Evolutionary conservation across 2,797 vertebrate genomes (phyloP), one percentile per base, ranked within the genome.

Genomic region (Emydoidea blandingii): DNA sequence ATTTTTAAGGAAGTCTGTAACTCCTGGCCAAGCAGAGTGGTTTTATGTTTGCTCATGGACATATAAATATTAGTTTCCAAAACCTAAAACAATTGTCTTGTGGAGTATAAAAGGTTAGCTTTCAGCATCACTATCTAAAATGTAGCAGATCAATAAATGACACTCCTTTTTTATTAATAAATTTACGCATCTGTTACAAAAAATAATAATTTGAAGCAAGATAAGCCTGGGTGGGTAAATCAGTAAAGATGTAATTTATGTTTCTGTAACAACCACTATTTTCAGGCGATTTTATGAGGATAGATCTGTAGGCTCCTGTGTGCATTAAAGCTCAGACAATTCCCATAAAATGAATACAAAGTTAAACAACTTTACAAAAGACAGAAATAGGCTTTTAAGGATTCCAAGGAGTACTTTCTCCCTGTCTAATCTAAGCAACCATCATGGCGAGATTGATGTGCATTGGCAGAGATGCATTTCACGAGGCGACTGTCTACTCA

Each of bases 401-500:
- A 98, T 98, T 98, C 98, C 98, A 93, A 92, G 89, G 94, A 97
- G 91, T 97, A 94, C 94, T 94, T 97, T 96, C 96, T 98, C 68
- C 91, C 86, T 97, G 96, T 98, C 97, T 98, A 97, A 98, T 98
- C 95, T 92, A 94, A 95, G 94, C 86, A 96, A 92, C 89, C 94
- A 97, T 98, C 96, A 89, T 68, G 49, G 53, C 0, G 88, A 98
- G 98, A 98, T 98, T 98, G 98, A 98, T 98, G 97, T 87, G 93
- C 84, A 31, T 88, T 98, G 97, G 97, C 97, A 96, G 95, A 97
- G 95, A 97, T 97, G 96, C 95, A 97, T 98, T 98, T 98, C 97
- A 94, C 83, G 96, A 97, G 95, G 94, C 2, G 7, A 44, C 96
- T 97, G 80, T 96, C 95, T 97, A 94, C 95, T 97, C 68, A 6